These are phyloP conservation scores for Archegozetes longisetosus DNA, from an alignment of 1,140 invertebrate species.

Conservation along the genomic window DNA sequence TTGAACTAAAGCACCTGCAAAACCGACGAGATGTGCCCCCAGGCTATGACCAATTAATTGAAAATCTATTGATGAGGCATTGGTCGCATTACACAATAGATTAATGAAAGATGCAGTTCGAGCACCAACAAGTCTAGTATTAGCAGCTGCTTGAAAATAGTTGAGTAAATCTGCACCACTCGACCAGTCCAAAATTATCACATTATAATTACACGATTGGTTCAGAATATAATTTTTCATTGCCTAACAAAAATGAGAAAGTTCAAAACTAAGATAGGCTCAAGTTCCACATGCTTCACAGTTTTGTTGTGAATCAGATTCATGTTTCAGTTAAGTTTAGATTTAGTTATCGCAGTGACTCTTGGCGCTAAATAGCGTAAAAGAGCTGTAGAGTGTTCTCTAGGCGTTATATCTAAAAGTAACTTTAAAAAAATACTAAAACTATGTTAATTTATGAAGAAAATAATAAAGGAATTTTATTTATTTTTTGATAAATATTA, in stretches of 20 bases:
- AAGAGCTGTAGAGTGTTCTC: too few species aligned
- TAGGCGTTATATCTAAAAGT: too few species aligned
- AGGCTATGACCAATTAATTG: conserved; percentile 50
- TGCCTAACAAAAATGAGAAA: neutral
- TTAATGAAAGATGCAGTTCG: conserved; percentile 37
- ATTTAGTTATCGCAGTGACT: too few species aligned
- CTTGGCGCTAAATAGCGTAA: too few species aligned
- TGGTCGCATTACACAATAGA: conserved; percentile 18
- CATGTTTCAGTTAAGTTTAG: too few species aligned
- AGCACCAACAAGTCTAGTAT: conserved; percentile 44
- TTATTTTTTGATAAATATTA: too few species aligned
- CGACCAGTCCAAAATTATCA: conserved; percentile 32
- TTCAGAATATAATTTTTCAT: neutral
- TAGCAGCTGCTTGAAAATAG: conserved; percentile 42
- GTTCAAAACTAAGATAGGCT: too few species aligned
- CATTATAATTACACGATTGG: conserved; percentile 24
- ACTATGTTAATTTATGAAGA: too few species aligned
- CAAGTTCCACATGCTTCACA: too few species aligned
- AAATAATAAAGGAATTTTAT: too few species aligned
- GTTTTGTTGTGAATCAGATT: too few species aligned
- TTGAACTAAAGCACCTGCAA: conserved; percentile 28
- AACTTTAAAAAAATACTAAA: too few species aligned
- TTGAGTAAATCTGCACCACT: conserved; percentile 31
- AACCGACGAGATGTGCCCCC: conserved; percentile 19
- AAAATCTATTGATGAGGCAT: neutral